Evolutionary conservation across 2,797 vertebrate genomes (phyloP), one percentile per base, ranked within the genome.

Genomic region (Acropternis orthonyx): DNA sequence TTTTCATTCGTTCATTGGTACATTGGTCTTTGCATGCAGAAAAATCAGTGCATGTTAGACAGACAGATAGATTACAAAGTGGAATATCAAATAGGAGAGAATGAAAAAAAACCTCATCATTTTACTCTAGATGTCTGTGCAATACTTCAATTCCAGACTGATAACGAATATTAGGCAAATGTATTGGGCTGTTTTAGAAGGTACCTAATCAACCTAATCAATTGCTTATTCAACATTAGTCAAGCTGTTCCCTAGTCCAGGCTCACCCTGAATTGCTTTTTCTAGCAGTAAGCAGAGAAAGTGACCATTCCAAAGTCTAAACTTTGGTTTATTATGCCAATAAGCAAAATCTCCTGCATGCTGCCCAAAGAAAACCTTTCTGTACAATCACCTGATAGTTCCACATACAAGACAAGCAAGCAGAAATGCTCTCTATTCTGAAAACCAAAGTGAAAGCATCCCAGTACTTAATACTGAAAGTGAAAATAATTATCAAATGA

Each of bases 341-440:
- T 68, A 62, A 39, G 19, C 14, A 65, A 43, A 76, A 71, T 30
- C 8, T 87, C 46, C 26, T 52, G 43, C 27, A 74, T 19, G 10
- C 3, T 55, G n/a, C 18, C 27, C 23, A 37, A 39, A 67, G 9
- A 49, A 92, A 82, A 79, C 6, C 14, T 0, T 78, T 65, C 30
- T 22, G 2, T 14, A 69, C 24, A 72, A 51, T 51, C 0, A 0
- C 0, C 7, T 23, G 22, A 0, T 68, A 43, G 16, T 34, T 46
- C 34, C 7, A 3, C 6, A 32, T 10, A 69, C 12, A 85, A 69
- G 37, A 39, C 14, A 76, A 62, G 15, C 12, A 84, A 61, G 7
- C 65, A 66, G 44, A 85, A 87, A 63, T 2, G 0, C 32, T 20
- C 41, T 48, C 62, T 66, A 11, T 30, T 56, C 54, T 22, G 10